Evolutionary conservation across 2,797 vertebrate species (phyloP).

Genomic region (Yasuhikotakia modesta): DNA sequence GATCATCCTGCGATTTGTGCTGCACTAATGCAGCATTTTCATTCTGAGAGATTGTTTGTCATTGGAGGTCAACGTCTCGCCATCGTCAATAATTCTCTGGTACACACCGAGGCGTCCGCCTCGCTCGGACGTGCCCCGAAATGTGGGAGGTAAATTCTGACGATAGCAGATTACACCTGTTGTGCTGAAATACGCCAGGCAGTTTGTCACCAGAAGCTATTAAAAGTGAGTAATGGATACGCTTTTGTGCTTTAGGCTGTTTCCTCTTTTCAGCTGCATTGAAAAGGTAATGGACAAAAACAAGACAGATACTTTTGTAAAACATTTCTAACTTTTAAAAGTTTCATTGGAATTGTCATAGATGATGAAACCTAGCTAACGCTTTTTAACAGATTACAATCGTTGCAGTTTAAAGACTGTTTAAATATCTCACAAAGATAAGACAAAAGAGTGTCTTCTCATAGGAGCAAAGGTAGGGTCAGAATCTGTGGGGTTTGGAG

Average conservation of each 20-base stretch:
- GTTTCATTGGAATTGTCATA: too few species aligned
- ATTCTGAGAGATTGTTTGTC: constrained; percentile 42
- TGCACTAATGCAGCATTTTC: constrained; percentile 17
- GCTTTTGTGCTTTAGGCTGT: neutral
- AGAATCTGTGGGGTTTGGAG: constrained; percentile 59
- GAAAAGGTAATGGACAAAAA: neutral
- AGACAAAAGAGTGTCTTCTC: constrained; percentile 38
- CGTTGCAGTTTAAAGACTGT: neutral
- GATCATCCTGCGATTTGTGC: constrained; percentile 40
- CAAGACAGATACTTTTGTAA: neutral
- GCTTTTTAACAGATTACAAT: neutral
- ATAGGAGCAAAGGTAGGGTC: constrained; percentile 25
- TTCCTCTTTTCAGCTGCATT: neutral
- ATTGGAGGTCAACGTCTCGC: constrained; percentile 41
- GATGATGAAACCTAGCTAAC: too few species aligned
- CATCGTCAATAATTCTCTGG: constrained; percentile 48
- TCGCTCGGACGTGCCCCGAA: neutral
- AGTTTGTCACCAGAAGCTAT: constrained; percentile 35
- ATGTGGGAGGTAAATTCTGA: constrained; percentile 27
- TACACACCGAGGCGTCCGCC: constrained; percentile 16
- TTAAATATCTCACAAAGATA: constrained; percentile 1
- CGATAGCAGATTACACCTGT: constrained; percentile 45
- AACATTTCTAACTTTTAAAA: neutral
- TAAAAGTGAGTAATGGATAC: constrained; percentile 21
- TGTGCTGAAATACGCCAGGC: constrained; percentile 13